Conservation (phyloP, 2,113 vertebrate genomes). For the Muscicapa adusta region DNA sequence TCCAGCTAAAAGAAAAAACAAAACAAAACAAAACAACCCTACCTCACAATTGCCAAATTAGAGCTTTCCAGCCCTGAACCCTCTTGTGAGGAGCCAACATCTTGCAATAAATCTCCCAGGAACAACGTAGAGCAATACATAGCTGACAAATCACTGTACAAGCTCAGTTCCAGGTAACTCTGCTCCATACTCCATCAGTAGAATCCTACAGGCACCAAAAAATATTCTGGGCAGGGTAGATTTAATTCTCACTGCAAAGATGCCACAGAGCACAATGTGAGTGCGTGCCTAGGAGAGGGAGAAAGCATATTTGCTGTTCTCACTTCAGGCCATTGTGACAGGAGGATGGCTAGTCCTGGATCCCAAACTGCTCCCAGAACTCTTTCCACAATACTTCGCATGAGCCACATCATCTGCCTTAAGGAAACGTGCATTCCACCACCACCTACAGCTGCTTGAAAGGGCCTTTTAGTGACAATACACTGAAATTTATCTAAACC, state of each 20-base stretch:
- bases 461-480: neutral
- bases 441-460: neutral
- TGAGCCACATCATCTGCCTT: neutral
- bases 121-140: accelerated
- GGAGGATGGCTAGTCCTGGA: neutral
- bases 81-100: neutral
- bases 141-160: neutral
- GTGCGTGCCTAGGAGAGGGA: neutral
- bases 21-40: neutral
- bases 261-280: neutral
- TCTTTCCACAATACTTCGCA: neutral
- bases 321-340: neutral
- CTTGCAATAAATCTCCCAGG: neutral
- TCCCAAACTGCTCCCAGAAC: neutral
- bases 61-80: neutral
- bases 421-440: neutral
- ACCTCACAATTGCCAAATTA: neutral
- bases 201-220: neutral
- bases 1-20: neutral
- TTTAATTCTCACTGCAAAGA: neutral
- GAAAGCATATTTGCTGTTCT: neutral
- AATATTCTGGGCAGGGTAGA: neutral
- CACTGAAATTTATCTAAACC: neutral
- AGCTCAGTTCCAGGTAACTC: neutral
- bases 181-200: neutral